Percentiles rank a stretch among this genome's conserved stretches.
Conservation (phyloP, 1,140 invertebrate species). For the Anastrepha obliqua region DNA sequence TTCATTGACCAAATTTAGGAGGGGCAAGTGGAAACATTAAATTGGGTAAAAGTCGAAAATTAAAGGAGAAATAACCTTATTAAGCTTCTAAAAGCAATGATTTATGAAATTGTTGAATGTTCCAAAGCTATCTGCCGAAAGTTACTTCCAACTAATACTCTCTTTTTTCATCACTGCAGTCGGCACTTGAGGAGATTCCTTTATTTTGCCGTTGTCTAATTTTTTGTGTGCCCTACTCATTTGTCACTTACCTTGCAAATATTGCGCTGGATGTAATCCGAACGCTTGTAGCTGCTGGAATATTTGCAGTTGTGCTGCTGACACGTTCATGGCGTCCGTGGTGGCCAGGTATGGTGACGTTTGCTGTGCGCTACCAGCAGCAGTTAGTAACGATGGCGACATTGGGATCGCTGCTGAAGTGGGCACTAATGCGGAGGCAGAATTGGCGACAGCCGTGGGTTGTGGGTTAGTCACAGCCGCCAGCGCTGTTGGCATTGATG, state of each 20-base stretch:
- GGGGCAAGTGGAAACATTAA: background rate
- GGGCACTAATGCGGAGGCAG: constrained; percentile 61
- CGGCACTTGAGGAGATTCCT: background rate
- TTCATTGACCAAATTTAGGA: background rate
- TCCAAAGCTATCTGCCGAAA: background rate
- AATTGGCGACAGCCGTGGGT: constrained; percentile 61
- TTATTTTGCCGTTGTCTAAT: background rate
- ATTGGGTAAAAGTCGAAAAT: background rate
- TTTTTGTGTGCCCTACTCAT: background rate
- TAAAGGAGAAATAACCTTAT: background rate
- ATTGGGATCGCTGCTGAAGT: constrained; percentile 63
- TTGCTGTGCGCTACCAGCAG: constrained; percentile 55
- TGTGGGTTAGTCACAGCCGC: constrained; percentile 49
- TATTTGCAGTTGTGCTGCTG: constrained; percentile 81
- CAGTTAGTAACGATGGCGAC: constrained; percentile 70
- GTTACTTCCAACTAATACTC: background rate
- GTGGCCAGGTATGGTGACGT: constrained; percentile 62
- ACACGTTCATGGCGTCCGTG: constrained; percentile 76
- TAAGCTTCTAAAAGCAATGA: background rate
- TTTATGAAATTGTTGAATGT: background rate
- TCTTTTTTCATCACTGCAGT: background rate
- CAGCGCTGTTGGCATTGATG: constrained; percentile 47
- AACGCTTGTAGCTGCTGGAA: constrained; percentile 86
- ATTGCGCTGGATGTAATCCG: constrained; percentile 83
- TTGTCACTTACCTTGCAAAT: constrained; percentile 77